Evolutionary conservation across 2,113 vertebrate species (phyloP), one percentile per base, ranked within the genome.

Genomic region (Phylloscopus trochiloides): DNA sequence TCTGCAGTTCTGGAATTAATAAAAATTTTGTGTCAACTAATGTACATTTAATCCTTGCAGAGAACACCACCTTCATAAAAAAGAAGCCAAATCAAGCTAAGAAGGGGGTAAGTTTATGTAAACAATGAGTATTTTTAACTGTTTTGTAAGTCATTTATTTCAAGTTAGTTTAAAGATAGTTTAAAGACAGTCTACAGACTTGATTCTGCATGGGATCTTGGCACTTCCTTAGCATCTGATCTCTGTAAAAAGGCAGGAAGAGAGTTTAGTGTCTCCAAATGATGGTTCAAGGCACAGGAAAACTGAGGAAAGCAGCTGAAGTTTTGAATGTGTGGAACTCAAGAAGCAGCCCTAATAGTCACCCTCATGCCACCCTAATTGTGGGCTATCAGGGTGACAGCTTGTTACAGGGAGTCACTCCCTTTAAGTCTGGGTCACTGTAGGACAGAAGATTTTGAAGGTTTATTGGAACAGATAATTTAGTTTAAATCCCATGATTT

Each of bases 71-170:
- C 32, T 94, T 98, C 58, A 98, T 98, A 73, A 98, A 98, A 91
- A 98, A 98, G 98, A 98, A 98, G 61, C 97, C 97, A 45, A 97
- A 82, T 95, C 96, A 95, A 95, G 86, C 95, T 36, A 98, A 98
- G 96, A 98, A 97, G 54, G 98, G 98, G 86, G 98, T 98, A 93
- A 97, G 98, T 98, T 43, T 57, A 19, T 10, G 10, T 19, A 10
- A 76, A 54, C 50, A 76, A 24, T 55, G 5, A 22, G 2, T 47
- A 18, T 62, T 90, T 88, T 88, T 16, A n/a, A 28, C 34, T 70
- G 17, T 45, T 12, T 47, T 68, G 1, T 6, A 42, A 14, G 17
- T 36, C 10, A 36, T 86, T 83, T 40, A 26, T 7, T 76, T 75
- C 14, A 48, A 45, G 26, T 6, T 29, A 28, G 40, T 58, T 76